phyloP scores from a whole-genome alignment of 2,888 invertebrate species.

The Harpalus rufipes region DNA sequence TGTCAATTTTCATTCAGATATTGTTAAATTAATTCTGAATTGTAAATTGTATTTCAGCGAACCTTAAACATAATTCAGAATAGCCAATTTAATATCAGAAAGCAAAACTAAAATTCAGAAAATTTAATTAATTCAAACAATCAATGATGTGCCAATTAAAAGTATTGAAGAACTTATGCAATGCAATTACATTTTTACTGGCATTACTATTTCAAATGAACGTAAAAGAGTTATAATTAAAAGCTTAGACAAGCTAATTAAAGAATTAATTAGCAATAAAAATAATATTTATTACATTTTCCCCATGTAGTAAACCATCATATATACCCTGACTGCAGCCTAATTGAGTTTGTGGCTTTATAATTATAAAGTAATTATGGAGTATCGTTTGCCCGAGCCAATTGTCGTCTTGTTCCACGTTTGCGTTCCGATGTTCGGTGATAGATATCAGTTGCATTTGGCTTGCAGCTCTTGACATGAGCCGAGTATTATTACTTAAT shows the following conservation, averaged over 20 bases:
- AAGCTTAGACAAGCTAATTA: background rate
- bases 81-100: too few relatives aligned
- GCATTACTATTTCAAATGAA: too few relatives aligned
- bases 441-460: constrained; percentile 41
- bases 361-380: constrained; percentile 44
- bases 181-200: too few relatives aligned
- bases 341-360: constrained; percentile 29
- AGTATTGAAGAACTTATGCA: too few relatives aligned
- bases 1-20: too few relatives aligned
- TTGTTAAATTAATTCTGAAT: too few relatives aligned
- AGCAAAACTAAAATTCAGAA: too few relatives aligned
- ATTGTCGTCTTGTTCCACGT: constrained; percentile 25
- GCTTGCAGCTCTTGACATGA: background rate
- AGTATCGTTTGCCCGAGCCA: constrained; percentile 36
- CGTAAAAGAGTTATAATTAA: too few relatives aligned
- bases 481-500: constrained; percentile 37
- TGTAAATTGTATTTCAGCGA: too few relatives aligned
- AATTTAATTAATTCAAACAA: too few relatives aligned
- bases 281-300: background rate
- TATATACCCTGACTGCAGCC: background rate
- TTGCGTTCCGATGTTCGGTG: background rate
- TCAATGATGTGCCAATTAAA: too few relatives aligned
- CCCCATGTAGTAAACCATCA: background rate
- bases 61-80: too few relatives aligned
- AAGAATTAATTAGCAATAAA: background rate